Evolutionary conservation across 2,797 vertebrate species (phyloP), one percentile per base, ranked within the genome.

Genomic region (Thalassophryne amazonica): DNA sequence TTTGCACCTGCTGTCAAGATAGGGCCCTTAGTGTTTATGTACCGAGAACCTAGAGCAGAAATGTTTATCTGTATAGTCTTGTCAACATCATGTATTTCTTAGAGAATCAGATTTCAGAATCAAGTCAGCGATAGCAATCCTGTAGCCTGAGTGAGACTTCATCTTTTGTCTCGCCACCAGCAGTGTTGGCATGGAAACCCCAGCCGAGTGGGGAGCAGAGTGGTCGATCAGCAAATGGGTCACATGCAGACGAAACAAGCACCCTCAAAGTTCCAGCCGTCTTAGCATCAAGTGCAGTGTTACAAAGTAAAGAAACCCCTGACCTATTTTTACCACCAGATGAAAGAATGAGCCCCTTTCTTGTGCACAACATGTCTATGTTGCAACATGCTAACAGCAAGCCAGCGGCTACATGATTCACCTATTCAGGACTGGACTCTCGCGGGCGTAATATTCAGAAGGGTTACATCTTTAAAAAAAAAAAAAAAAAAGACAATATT

Each of bases 171-270:
- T 90, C 64, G 85, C 85, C 77, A 75, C 78, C 69, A 79, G 74
- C 80, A 60, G 63, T 55, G 86, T 90, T 90, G 84, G 88, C 88
- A 90, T 91, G 86, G 90, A 88, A 91, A 91, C 88, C 78, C 60
- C 57, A 27, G 69, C 69, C 49, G 75, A 86, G 84, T 68, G 60
- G 86, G 85, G 85, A 89, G 86, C 81, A 80, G 86, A 86, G 67
- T 86, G 85, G 86, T 88, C 78, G 74, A 87, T 88, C 80, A 65
- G 83, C 86, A 91, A 91, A 83, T 90, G 86, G 88, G 89, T 91
- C 89, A 89, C 82, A 86, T 57, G 76, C 78, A 75, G 77, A 81
- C 61, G 43, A 79, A 78, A 79, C 77, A 79, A 74, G 80, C 49
- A 23, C 39, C 15, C 36, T 46, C 27, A 12, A 50, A 66, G 60